phyloP scores from a whole-genome alignment of 2,797 vertebrate species.

The Intellagama lesueurii region DNA sequence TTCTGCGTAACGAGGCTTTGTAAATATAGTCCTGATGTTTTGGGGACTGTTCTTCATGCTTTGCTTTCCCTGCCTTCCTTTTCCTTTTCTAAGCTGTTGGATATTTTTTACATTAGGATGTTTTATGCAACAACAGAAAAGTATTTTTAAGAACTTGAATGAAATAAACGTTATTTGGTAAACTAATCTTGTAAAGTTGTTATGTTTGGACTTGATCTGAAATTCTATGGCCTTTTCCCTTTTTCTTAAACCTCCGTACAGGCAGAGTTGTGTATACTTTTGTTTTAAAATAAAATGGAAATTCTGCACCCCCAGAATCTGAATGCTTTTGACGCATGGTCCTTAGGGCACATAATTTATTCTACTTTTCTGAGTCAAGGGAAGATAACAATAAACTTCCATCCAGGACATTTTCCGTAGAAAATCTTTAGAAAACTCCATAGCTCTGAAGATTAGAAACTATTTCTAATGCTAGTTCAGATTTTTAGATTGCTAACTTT shows the following conservation, averaged over 20 bases:
- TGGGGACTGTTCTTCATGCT: constrained; percentile 82
- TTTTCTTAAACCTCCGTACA: background rate
- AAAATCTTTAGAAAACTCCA: background rate
- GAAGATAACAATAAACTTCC: background rate
- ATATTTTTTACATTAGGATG: constrained; percentile 73
- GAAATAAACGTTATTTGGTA: constrained; percentile 81
- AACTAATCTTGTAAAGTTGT: constrained; percentile 50
- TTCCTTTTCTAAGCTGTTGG: constrained; percentile 57
- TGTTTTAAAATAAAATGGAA: background rate
- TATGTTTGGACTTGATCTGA: constrained; percentile 26
- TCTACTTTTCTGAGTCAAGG: background rate
- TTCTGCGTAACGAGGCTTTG: constrained; percentile 94
- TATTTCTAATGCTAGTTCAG: background rate
- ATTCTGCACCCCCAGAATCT: constrained; percentile 13
- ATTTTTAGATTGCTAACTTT: background rate
- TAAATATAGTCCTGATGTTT: constrained; percentile 99
- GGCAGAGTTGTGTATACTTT: constrained; percentile 4
- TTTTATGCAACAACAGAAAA: constrained; percentile 76
- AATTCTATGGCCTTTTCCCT: background rate
- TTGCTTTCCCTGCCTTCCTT: constrained; percentile 66
- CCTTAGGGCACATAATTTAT: background rate
- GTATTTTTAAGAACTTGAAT: constrained; percentile 79
- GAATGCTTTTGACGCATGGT: background rate
- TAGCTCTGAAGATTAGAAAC: background rate
- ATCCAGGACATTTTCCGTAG: too few species aligned